phyloP scores from a whole-genome alignment of 2,113 vertebrate species.

The Syngnathoides biaculeatus region DNA sequence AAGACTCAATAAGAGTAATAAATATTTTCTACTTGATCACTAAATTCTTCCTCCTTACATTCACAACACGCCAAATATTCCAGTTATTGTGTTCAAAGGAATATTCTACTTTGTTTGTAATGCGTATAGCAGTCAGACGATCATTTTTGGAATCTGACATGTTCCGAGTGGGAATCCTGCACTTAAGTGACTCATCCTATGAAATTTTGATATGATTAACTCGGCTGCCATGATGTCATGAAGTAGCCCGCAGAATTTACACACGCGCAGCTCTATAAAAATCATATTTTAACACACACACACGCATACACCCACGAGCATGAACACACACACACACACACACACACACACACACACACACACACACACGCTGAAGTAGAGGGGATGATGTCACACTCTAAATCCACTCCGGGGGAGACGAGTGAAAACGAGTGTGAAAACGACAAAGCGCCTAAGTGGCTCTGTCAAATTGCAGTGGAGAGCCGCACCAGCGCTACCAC shows the following conservation, averaged over 20 bases:
- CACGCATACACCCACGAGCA: not conserved
- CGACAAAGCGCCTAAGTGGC: conserved; percentile 40
- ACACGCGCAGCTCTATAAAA: conserved; percentile 51
- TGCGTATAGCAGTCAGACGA: not conserved
- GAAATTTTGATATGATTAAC: conserved; percentile 61
- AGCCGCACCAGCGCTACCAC: conserved; percentile 35
- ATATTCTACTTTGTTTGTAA: not conserved
- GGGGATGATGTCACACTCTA: conserved; percentile 58
- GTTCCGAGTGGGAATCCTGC: conserved; percentile 12
- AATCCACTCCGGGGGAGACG: conserved; percentile 47
- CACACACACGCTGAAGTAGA: conserved; percentile 2
- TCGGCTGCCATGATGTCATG: conserved; percentile 68
- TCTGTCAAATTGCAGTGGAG: conserved; percentile 49
- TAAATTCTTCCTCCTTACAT: not conserved
- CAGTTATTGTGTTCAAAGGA: not conserved
- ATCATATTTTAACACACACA: not conserved
- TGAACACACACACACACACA: not conserved
- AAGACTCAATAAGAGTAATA: not conserved
- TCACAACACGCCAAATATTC: not conserved
- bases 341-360: not conserved
- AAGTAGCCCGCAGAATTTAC: conserved; percentile 43
- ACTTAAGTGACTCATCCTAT: conserved; percentile 53
- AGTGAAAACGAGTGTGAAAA: conserved; percentile 46
- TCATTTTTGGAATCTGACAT: not conserved
- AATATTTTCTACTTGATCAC: not conserved